Base-by-base conservation (phyloP, 2,113 vertebrate genomes). In the Bungarus multicinctus region DNA sequence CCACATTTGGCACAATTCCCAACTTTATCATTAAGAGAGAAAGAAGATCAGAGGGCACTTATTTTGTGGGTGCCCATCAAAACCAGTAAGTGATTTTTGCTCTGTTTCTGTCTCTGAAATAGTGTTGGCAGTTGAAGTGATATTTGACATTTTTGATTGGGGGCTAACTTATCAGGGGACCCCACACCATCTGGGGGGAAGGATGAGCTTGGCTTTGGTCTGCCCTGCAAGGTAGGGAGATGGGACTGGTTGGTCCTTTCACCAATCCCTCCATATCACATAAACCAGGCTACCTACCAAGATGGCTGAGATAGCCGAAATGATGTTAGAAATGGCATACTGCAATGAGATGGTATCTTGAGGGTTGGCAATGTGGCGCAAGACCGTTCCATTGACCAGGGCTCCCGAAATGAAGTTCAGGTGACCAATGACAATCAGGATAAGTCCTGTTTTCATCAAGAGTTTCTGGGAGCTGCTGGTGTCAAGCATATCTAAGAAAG, bases 371-470 rank as follows among this genome's bases (percentile, higher is more conserved):
- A 99, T 97, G 14, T 99, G 98, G 85, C 99, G 96, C 91, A 99
- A 98, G 87, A 99, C 98, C 0, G 97, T 98, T 57, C 99, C 98
- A 0, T 99, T 99, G 18, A 99, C 97, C 3, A 99, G 95, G 0
- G 98, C 98, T 0, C 97, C 98, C 0, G 97, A 50, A 89, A 99
- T 97, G 98, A 99, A 99, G 97, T 97, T 99, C 34, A 99, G 93
- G 12, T 99, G 99, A 3, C 99, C 98, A 0, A 98, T 39, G 43
- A 99, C 97, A 89, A 99, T 97, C 96, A 99, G 96, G 96, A 98
- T 96, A 93, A 99, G 98, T 1, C 99, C 99, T 0, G 98, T 98
- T 97, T 98, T 99, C 99, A 99, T 99, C 95, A 99, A 97, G 92
- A 97, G 93, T 94, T 96, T 97, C 88, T 97, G 97, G 52, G 97